Evolutionary conservation across 2,113 vertebrate species (phyloP).

Genomic region (Phylloscopus whistleri): DNA sequence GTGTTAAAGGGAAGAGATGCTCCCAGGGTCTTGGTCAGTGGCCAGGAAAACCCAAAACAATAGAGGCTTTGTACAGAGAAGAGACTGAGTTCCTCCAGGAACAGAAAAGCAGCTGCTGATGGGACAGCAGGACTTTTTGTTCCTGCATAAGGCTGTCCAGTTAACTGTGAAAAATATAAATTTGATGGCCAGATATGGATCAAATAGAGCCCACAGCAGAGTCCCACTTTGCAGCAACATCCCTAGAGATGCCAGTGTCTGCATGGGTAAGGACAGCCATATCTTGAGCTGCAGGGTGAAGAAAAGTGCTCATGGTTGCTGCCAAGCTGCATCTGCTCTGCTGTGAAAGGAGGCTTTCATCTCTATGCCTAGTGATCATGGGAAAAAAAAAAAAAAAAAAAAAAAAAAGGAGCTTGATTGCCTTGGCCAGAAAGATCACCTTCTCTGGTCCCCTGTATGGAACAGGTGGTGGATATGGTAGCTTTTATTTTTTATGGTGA

Average conservation of each 20-base stretch:
- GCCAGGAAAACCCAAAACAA: not conserved
- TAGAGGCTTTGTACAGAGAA: not conserved
- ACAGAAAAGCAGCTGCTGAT: not conserved
- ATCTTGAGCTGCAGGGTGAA: not conserved
- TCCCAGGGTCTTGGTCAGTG: not conserved
- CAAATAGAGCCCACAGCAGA: not conserved
- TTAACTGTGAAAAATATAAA: not conserved
- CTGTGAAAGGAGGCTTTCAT: constrained; percentile 3
- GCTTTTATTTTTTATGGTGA: not conserved
- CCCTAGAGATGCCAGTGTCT: not conserved
- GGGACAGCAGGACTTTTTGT: not conserved
- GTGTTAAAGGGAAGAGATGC: not conserved
- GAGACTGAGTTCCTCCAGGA: not conserved
- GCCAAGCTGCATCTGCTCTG: not conserved
- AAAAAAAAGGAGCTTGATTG: not conserved
- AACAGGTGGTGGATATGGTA: not conserved
- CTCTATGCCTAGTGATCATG: not conserved
- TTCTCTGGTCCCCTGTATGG: not conserved
- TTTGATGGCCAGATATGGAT: not conserved
- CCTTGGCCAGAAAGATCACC: not conserved
- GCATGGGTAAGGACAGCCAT: not conserved
- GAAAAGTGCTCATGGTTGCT: not conserved
- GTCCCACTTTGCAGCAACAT: not conserved
- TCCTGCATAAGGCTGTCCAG: not conserved
- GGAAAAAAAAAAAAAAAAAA: not conserved